These are phyloP conservation scores for Anastrepha ludens DNA, from an alignment of 1,140 invertebrate genomes.

Conservation along the genomic window DNA sequence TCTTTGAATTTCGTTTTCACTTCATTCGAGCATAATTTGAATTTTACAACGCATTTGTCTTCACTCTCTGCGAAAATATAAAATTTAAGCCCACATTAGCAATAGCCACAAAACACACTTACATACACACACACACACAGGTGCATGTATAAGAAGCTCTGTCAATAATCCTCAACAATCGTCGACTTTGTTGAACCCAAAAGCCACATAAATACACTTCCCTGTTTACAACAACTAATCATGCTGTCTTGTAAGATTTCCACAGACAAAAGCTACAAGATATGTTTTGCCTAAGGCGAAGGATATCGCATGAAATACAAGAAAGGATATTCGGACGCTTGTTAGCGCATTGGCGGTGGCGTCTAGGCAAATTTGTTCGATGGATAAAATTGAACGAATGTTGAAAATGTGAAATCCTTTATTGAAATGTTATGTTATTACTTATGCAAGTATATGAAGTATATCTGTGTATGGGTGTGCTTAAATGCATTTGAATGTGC, in stretches of 20 bases:
- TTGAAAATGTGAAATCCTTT: slow-evolving; percentile 38
- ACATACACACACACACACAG: neutral
- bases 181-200: slow-evolving; percentile 40
- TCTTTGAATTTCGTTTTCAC: too few species aligned
- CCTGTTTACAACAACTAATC: slow-evolving; percentile 38
- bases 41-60: too few species aligned
- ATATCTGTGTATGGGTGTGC: neutral
- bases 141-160: neutral
- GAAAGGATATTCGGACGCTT: slow-evolving; percentile 1
- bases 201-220: slow-evolving; percentile 13
- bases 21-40: too few species aligned
- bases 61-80: too few species aligned
- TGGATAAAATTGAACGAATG: neutral
- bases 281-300: neutral
- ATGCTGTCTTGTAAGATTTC: slow-evolving; percentile 43
- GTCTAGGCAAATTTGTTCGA: slow-evolving; percentile 2
- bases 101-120: too few species aligned
- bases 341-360: neutral
- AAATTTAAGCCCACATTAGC: too few species aligned
- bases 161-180: slow-evolving; percentile 41
- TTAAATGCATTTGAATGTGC: neutral
- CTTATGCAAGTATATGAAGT: neutral
- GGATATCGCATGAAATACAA: neutral
- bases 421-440: slow-evolving; percentile 30
- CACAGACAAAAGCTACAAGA: neutral